Evolutionary conservation across 2,113 vertebrate genomes (phyloP).

Genomic region (Speoplatyrhinus poulsoni): DNA sequence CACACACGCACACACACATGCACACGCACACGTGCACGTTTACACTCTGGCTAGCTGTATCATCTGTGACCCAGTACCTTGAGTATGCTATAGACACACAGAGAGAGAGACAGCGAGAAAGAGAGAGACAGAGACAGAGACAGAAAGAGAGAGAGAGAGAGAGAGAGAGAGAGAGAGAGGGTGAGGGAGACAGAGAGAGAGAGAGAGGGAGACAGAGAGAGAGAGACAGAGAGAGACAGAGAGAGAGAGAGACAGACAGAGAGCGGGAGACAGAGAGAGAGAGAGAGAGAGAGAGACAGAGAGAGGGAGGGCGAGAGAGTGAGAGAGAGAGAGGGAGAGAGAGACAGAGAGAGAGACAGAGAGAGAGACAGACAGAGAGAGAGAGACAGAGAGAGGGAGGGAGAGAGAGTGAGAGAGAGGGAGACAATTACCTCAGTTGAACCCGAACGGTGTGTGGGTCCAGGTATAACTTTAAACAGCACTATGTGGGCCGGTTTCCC

Average conservation of each 20-base stretch:
- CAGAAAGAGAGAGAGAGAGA: background rate
- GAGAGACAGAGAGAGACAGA: slow-evolving; percentile 5
- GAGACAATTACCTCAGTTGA: slow-evolving; percentile 5
- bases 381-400: no score
- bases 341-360: background rate
- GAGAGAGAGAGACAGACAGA: slow-evolving; percentile 9
- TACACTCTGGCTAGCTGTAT: slow-evolving; percentile 27
- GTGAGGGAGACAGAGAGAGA: background rate
- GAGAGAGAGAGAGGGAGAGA: background rate
- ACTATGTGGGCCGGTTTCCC: no score
- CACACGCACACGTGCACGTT: slow-evolving; percentile 27
- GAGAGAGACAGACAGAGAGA: no score
- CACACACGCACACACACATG: background rate
- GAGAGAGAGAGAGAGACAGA: no score
- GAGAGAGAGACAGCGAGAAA: background rate
- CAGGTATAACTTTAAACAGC: no score
- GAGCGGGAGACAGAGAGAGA: background rate
- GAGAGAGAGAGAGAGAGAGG: background rate
- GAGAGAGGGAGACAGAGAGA: background rate
- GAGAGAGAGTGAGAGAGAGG: background rate
- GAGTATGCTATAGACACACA: slow-evolving; percentile 8
- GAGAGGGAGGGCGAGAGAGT: background rate
- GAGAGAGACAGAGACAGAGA: background rate
- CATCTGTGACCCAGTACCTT: background rate
- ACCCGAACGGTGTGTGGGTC: background rate